Evolutionary conservation across 2,797 vertebrate genomes (phyloP), one percentile per base, ranked within the genome.

Genomic region (Echeneis naucrates): DNA sequence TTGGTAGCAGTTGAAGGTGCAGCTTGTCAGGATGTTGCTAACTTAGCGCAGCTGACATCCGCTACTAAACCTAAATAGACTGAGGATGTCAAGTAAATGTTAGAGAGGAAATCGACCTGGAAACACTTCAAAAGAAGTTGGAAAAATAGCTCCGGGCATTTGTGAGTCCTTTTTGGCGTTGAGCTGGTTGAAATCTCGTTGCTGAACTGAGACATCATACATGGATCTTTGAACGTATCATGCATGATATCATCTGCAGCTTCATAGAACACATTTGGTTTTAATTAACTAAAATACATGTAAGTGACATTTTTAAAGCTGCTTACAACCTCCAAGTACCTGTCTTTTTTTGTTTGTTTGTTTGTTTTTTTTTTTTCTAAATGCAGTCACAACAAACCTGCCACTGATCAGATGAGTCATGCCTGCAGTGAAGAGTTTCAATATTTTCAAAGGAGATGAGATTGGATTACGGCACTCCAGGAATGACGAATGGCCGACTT

Each of bases 11-110:
- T 1, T 1, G 11, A 2, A 40, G 60, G 67, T 72, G 81, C 75
- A 63, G 66, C 68, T 74, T 72, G 53, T 82, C 77, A 56, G 55
- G 76, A 61, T 62, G 66, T 45, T 81, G 80, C 75, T 72, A 68
- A 69, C 55, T 56, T 60, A 42, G 70, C 67, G n/a, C 77, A 51
- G 74, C 72, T 73, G 68, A 82, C 56, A 71, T 69, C 75, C 23
- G 30, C 57, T 53, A 38, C 27, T 56, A 55, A 62, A 54, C 71
- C 5, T 37, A 74, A 81, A 75, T 78, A 78, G 69, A 80, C n/a
- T 4, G 19, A 71, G 42, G 48, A 53, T 51, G 69, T 68, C 5
- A n/a, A 58, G 50, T 38, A 27, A n/a, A 35, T 8, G 45, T 55
- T 13, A 2, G 10, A 40, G 27, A 16, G 35, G 38, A 68, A 37